Evolutionary conservation across 2,797 vertebrate species (phyloP).

Genomic region (Oryzias dopingdopingensis): DNA sequence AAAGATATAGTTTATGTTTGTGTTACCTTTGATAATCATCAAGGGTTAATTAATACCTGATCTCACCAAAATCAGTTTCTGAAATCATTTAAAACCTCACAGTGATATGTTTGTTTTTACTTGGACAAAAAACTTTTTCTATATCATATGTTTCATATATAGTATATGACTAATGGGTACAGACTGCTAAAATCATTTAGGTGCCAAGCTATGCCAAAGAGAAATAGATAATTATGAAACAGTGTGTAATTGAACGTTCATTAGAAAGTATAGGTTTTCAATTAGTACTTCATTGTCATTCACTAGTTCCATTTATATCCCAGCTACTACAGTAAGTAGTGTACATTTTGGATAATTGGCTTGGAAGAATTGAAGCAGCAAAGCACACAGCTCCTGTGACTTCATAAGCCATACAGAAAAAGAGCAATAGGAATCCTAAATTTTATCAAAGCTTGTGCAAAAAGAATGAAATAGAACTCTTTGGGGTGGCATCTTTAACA

Average conservation of each 20-base stretch:
- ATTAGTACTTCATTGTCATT: conserved; percentile 47
- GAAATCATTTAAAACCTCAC: conserved; percentile 33
- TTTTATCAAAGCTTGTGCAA: conserved; percentile 44
- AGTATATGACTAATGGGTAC: conserved; percentile 35
- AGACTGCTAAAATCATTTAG: conserved; percentile 46
- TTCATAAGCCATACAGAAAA: conserved; percentile 71
- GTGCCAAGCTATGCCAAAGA: conserved; percentile 77
- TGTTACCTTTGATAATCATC: not conserved
- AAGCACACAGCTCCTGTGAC: conserved; percentile 34
- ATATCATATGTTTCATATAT: conserved; percentile 26
- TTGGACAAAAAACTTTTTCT: conserved; percentile 14
- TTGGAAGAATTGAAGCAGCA: conserved; percentile 40
- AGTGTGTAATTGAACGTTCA: conserved; percentile 47
- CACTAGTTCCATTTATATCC: conserved; percentile 57
- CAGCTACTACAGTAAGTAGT: conserved; percentile 65
- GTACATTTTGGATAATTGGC: conserved; percentile 51
- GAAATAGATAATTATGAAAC: conserved; percentile 46
- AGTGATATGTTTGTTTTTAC: conserved; percentile 22
- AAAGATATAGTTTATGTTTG: conserved; percentile 27
- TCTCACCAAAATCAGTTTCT: conserved; percentile 29
- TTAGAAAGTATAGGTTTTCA: conserved; percentile 39
- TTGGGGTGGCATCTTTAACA: conserved; percentile 67
- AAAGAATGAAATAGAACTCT: conserved; percentile 45
- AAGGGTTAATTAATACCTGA: conserved; percentile 28
- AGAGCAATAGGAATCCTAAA: conserved; percentile 66